phyloP scores from a whole-genome alignment of 2,888 invertebrate genomes.

The Napeogenes inachia region DNA sequence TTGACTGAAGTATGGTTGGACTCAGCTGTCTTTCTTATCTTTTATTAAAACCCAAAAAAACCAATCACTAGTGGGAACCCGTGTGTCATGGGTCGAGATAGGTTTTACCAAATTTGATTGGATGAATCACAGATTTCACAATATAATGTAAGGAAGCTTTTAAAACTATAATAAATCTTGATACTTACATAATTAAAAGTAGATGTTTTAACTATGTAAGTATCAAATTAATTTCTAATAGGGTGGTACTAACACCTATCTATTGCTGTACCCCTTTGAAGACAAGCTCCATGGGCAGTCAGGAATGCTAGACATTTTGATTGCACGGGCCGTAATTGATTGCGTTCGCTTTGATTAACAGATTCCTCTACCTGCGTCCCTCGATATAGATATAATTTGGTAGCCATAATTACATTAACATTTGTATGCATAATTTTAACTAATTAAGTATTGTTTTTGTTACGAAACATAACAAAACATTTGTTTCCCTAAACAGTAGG shows the following conservation, averaged over 20 bases:
- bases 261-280: slow-evolving; percentile 42
- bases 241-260: slow-evolving; percentile 11
- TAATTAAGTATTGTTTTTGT: too few relatives aligned
- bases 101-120: background rate
- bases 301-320: slow-evolving; percentile 69
- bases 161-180: background rate
- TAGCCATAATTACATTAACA: too few relatives aligned
- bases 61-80: too few relatives aligned
- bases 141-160: background rate
- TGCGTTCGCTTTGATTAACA: slow-evolving; percentile 68
- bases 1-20: too few relatives aligned
- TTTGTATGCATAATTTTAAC: too few relatives aligned
- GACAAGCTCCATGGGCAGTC: slow-evolving; percentile 42
- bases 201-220: background rate
- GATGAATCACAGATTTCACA: background rate
- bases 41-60: too few relatives aligned
- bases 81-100: background rate
- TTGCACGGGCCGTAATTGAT: slow-evolving; percentile 67
- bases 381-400: background rate
- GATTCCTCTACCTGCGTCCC: slow-evolving; percentile 47
- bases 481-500: background rate
- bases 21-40: too few relatives aligned
- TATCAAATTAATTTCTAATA: slow-evolving; percentile 18
- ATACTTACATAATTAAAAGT: background rate
- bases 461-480: too few relatives aligned